Percentiles rank a stretch among this genome's conserved stretches.
Conservation (phyloP, 2,113 vertebrate genomes). For the Epinephelus fuscoguttatus region DNA sequence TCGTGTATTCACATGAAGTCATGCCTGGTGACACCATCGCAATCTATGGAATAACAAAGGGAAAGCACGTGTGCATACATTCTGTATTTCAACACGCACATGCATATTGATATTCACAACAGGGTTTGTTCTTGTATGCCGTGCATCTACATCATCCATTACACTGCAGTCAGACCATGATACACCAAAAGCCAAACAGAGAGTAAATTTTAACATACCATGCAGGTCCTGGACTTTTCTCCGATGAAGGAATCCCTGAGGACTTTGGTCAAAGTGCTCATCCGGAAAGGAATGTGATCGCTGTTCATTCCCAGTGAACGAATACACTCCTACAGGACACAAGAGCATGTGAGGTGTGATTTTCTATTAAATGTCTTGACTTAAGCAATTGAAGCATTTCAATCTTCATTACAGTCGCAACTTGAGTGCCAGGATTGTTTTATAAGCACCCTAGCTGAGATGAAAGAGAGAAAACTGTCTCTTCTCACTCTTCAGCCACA, state of each 20-base stretch:
- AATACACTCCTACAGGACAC: slow-evolving; percentile 91
- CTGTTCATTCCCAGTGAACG: slow-evolving; percentile 97
- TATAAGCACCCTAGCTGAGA: neutral
- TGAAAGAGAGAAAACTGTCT: neutral
- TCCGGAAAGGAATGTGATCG: slow-evolving; percentile 95
- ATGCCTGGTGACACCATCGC: slow-evolving; percentile 98
- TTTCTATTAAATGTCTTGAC: neutral
- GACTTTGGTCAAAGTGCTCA: slow-evolving; percentile 98
- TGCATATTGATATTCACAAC: neutral
- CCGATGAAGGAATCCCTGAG: slow-evolving; percentile 98
- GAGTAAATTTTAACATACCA: slow-evolving; percentile 85
- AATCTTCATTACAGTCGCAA: neutral
- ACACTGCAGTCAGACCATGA: neutral
- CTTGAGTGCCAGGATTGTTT: neutral
- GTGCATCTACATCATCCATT: neutral
- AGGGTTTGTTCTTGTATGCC: neutral
- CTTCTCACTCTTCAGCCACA: neutral
- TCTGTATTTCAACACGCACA: neutral
- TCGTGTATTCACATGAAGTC: slow-evolving; percentile 94
- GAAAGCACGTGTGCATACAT: neutral
- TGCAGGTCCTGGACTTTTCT: slow-evolving; percentile 95
- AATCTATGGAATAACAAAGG: slow-evolving; percentile 85
- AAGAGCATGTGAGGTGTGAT: neutral
- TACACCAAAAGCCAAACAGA: neutral
- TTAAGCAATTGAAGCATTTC: neutral